phyloP scores from a whole-genome alignment of 1,140 invertebrate genomes.

The Aphelinus atriplicis region DNA sequence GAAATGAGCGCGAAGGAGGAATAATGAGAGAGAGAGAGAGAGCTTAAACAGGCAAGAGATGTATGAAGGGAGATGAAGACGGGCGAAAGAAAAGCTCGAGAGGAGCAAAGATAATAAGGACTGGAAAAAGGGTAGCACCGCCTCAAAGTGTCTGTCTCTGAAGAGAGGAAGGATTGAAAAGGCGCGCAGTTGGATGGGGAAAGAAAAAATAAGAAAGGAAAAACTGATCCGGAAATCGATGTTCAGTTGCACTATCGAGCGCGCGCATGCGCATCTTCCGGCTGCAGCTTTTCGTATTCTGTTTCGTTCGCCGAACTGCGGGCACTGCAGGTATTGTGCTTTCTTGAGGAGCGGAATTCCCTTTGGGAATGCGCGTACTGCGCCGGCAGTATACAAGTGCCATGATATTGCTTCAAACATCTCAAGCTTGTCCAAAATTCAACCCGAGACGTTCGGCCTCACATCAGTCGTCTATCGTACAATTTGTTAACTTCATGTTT shows the following conservation, averaged over 20 bases:
- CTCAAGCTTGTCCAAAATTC: too few relatives aligned
- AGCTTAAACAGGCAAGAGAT: too few relatives aligned
- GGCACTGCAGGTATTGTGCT: too few relatives aligned
- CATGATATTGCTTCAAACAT: too few relatives aligned
- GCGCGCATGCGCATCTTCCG: conserved; percentile 51
- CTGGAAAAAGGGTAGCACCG: neutral
- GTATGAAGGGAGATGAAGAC: too few relatives aligned
- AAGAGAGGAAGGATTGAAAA: conserved; percentile 11
- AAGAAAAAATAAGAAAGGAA: neutral
- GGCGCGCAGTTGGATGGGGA: neutral
- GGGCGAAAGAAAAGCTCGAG: conserved; percentile 16
- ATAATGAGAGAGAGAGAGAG: conserved; percentile 25
- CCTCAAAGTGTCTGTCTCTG: too few relatives aligned
- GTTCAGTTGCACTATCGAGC: conserved; percentile 57
- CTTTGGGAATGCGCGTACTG: too few relatives aligned
- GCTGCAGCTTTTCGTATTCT: neutral
- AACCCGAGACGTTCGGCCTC: too few relatives aligned
- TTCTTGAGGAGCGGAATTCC: too few relatives aligned
- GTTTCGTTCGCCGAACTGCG: conserved; percentile 21
- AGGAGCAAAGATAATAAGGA: neutral
- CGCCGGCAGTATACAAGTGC: too few relatives aligned
- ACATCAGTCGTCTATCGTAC: too few relatives aligned
- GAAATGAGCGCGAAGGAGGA: conserved; percentile 17
- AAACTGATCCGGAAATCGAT: conserved; percentile 50
- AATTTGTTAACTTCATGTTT: too few relatives aligned